Percentiles rank a stretch among this genome's conserved stretches.
These are phyloP conservation scores for Hyperoplus lanceolatus DNA, from an alignment of 2,797 vertebrate species.

Conservation along the genomic window DNA sequence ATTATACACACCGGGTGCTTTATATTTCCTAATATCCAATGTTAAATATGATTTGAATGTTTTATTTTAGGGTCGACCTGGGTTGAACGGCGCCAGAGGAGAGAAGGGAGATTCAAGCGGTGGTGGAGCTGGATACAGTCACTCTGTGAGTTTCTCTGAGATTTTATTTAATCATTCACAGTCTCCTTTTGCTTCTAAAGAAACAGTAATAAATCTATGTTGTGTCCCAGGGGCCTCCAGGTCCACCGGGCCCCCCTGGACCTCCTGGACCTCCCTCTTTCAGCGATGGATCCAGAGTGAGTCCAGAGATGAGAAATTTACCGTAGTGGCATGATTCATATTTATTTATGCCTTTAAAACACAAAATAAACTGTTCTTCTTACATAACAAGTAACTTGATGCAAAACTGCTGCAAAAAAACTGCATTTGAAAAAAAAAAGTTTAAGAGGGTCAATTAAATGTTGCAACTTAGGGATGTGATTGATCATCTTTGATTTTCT, in stretches of 20 bases:
- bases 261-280: constrained; percentile 74
- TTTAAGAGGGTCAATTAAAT: background rate
- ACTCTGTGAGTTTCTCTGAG: constrained; percentile 81
- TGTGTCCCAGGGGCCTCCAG: constrained; percentile 82
- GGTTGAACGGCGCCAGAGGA: constrained; percentile 91
- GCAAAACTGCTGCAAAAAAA: background rate
- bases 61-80: constrained; percentile 90
- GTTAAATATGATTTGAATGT: constrained; percentile 9
- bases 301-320: constrained; percentile 36
- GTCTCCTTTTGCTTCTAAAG: background rate
- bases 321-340: background rate
- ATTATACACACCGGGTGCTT: background rate
- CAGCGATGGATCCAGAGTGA: constrained; percentile 59
- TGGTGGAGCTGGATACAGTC: constrained; percentile 65
- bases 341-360: background rate
- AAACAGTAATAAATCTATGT: background rate
- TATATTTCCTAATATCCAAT: background rate
- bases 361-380: background rate
- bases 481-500: constrained; percentile 1
- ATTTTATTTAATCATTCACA: background rate
- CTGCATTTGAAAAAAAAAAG: background rate
- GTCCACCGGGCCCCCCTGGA: constrained; percentile 87
- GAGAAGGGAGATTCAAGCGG: constrained; percentile 88
- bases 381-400: background rate
- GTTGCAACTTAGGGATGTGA: background rate